Percentiles rank a stretch among this genome's conserved stretches.
Conservation (phyloP, 2,113 vertebrate genomes). For the Thunnus maccoyii region DNA sequence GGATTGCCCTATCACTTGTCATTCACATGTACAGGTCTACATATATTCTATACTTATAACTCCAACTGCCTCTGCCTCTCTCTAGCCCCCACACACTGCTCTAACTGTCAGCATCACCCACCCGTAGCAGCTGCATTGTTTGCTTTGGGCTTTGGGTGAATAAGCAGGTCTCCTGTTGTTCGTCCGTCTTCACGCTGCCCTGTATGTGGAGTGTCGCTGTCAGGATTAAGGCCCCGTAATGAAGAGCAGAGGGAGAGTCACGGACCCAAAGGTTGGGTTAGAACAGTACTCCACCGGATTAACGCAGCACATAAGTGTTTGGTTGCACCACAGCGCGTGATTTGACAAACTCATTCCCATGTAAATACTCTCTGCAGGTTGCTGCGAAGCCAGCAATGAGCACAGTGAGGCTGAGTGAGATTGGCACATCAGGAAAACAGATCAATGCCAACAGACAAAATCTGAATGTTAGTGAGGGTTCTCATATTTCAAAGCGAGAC, state of each 20-base stretch:
- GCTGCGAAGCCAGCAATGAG: conserved; percentile 11
- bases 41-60: conserved; percentile 15
- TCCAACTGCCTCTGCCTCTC: conserved; percentile 8
- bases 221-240: conserved; percentile 77
- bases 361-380: conserved; percentile 52
- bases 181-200: conserved; percentile 33
- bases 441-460: conserved; percentile 35
- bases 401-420: conserved; percentile 24
- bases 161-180: conserved; percentile 62
- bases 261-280: conserved; percentile 45
- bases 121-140: conserved; percentile 61
- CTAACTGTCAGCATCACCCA: conserved; percentile 60
- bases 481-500: conserved; percentile 22
- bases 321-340: conserved; percentile 40
- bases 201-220: conserved; percentile 57
- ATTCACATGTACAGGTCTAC: conserved; percentile 18
- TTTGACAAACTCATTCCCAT: conserved; percentile 57
- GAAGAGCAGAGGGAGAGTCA: conserved; percentile 70
- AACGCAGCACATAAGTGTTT: conserved; percentile 70
- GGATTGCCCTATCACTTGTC: conserved; percentile 27
- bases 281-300: conserved; percentile 59
- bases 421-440: conserved; percentile 47
- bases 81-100: conserved; percentile 29
- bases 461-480: background rate
- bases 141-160: conserved; percentile 60